Percentiles rank a stretch among this genome's conserved stretches.
Conservation (phyloP, 2,797 vertebrate genomes). For the Hapalemur alaotrensis region DNA sequence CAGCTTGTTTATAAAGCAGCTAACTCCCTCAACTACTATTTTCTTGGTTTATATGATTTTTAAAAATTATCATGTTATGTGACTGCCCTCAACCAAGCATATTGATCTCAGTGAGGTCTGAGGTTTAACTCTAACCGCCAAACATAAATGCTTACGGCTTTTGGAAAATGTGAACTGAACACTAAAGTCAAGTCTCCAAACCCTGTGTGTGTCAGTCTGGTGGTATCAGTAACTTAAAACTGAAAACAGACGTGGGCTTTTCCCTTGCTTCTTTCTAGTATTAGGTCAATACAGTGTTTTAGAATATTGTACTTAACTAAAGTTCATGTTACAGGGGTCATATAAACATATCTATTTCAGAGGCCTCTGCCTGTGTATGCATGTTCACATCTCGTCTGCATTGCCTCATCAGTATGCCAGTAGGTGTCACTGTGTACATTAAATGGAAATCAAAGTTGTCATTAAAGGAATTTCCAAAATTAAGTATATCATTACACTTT, state of each 20-base stretch:
- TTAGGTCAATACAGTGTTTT: not conserved
- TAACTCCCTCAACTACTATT: not conserved
- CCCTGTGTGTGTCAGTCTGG: not conserved
- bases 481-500: not conserved
- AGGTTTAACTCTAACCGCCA: conserved; percentile 23
- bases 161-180: not conserved
- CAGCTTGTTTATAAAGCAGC: conserved; percentile 48
- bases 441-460: conserved; percentile 68
- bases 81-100: not conserved
- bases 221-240: not conserved
- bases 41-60: conserved; percentile 47
- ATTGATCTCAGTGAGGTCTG: conserved; percentile 12
- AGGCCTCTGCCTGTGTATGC: not conserved
- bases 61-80: not conserved
- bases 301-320: not conserved
- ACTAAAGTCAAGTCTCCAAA: not conserved
- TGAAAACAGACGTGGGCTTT: not conserved
- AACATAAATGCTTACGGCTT: not conserved
- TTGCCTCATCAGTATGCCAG: conserved; percentile 72
- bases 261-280: not conserved
- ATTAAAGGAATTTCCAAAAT: conserved; percentile 74
- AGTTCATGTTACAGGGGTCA: not conserved
- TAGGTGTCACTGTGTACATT: conserved; percentile 86
- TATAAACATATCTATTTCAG: not conserved
- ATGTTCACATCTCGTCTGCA: conserved; percentile 6